Evolutionary conservation across 2,797 vertebrate genomes (phyloP).

Genomic region (Notamacropus eugenii): DNA sequence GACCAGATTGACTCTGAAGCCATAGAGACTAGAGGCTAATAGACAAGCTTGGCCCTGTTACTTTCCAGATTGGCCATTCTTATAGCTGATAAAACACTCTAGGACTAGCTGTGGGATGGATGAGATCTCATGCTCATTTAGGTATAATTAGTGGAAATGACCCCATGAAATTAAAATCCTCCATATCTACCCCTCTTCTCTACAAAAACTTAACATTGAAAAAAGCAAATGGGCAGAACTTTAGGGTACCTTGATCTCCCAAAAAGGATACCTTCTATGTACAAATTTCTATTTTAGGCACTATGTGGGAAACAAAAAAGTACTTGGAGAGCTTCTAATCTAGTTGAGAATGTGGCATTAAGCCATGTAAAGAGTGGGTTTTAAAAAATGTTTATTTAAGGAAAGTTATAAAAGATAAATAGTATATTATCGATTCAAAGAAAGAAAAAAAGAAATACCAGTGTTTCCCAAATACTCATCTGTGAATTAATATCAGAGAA

Average conservation of each 20-base stretch:
- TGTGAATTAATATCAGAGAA: neutral
- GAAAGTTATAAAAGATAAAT: neutral
- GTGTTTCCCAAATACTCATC: neutral
- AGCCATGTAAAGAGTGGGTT: neutral
- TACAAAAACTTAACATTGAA: neutral
- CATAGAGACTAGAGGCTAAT: neutral
- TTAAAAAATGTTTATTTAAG: neutral
- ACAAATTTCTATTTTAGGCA: neutral
- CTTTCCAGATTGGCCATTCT: neutral
- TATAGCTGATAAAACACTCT: neutral
- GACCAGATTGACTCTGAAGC: neutral
- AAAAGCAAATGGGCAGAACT: neutral
- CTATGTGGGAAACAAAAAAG: neutral
- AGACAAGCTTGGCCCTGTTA: neutral
- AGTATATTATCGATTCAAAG: neutral
- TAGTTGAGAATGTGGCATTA: neutral
- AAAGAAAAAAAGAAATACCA: neutral
- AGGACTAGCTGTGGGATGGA: neutral
- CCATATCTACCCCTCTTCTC: neutral
- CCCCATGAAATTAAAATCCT: neutral
- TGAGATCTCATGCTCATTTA: neutral
- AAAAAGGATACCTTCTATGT: neutral
- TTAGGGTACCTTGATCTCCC: neutral
- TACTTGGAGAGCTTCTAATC: neutral
- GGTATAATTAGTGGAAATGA: neutral